These are phyloP conservation scores for Triplophysa siluroides DNA, from an alignment of 2,113 vertebrate species.

Conservation along the genomic window DNA sequence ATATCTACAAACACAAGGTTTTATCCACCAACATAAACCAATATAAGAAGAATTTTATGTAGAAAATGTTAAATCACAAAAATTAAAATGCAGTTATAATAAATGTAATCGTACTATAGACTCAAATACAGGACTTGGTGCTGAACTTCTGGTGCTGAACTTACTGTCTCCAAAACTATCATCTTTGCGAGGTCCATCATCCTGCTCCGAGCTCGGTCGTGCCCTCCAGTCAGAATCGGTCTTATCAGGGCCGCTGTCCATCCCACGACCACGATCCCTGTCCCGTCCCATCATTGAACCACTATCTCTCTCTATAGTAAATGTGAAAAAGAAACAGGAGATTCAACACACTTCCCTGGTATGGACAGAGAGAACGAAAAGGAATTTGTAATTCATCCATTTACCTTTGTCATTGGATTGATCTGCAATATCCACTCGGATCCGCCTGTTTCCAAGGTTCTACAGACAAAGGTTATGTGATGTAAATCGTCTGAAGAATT, in stretches of 20 bases:
- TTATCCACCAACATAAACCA: too few species aligned
- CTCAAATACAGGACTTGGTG: too few species aligned
- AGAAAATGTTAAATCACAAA: too few species aligned
- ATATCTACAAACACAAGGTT: too few species aligned
- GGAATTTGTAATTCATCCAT: neutral
- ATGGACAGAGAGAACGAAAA: neutral
- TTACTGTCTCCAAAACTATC: constrained; percentile 86
- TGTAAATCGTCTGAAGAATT: neutral
- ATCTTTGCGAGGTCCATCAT: constrained; percentile 84
- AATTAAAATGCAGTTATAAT: too few species aligned
- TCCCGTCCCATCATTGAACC: constrained; percentile 83
- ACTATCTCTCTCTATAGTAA: constrained; percentile 81
- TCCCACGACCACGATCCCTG: constrained; percentile 77
- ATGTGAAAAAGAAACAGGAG: neutral
- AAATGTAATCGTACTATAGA: too few species aligned
- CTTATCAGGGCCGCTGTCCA: constrained; percentile 87
- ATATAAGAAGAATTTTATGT: too few species aligned
- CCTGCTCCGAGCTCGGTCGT: constrained; percentile 78
- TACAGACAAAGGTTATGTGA: constrained; percentile 56
- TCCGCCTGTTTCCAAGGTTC: constrained; percentile 94
- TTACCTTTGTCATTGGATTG: constrained; percentile 98
- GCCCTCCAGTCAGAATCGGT: constrained; percentile 93
- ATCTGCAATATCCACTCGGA: constrained; percentile 95
- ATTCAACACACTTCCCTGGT: neutral
- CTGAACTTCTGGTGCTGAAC: neutral